phyloP scores from a whole-genome alignment of 2,113 vertebrate genomes.

The Ophiodon elongatus region DNA sequence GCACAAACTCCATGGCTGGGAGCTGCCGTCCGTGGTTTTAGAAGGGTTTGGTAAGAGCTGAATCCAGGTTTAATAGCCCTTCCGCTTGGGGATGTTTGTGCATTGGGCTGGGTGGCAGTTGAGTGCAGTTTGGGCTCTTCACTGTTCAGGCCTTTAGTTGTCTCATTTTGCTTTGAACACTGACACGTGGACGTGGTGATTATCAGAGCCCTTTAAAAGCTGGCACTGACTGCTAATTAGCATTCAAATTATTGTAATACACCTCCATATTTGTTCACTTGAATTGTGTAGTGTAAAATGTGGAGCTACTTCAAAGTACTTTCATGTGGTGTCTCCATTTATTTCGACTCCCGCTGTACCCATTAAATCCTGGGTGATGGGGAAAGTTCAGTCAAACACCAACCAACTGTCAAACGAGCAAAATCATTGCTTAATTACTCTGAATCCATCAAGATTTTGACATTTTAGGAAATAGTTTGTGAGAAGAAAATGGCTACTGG shows the following conservation, averaged over 20 bases:
- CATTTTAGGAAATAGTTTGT: background rate
- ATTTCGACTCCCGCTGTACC: background rate
- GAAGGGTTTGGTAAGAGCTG: constrained; percentile 24
- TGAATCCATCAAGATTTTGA: background rate
- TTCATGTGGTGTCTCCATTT: constrained; percentile 28
- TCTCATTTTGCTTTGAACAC: constrained; percentile 38
- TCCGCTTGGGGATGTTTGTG: constrained; percentile 41
- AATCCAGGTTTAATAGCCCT: constrained; percentile 45
- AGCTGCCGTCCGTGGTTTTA: constrained; percentile 14
- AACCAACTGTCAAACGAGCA: constrained; percentile 24
- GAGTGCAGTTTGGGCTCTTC: background rate
- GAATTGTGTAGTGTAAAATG: constrained; percentile 2
- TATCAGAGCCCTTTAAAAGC: constrained; percentile 44
- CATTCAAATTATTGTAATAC: constrained; percentile 38
- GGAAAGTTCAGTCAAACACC: background rate
- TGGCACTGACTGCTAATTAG: constrained; percentile 54
- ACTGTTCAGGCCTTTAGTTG: constrained; percentile 4
- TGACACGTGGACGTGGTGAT: constrained; percentile 26
- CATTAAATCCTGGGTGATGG: constrained; percentile 37
- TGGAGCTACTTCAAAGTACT: constrained; percentile 49
- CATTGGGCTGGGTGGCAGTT: constrained; percentile 34
- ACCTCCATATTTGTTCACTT: constrained; percentile 47
- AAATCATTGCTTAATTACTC: constrained; percentile 15
- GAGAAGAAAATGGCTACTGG: background rate
- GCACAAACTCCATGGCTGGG: constrained; percentile 16